Percentiles rank a stretch among this genome's conserved stretches.
These are phyloP conservation scores for Drosophila heteroneura DNA, from an alignment of 2,888 invertebrate species.

Conservation along the genomic window DNA sequence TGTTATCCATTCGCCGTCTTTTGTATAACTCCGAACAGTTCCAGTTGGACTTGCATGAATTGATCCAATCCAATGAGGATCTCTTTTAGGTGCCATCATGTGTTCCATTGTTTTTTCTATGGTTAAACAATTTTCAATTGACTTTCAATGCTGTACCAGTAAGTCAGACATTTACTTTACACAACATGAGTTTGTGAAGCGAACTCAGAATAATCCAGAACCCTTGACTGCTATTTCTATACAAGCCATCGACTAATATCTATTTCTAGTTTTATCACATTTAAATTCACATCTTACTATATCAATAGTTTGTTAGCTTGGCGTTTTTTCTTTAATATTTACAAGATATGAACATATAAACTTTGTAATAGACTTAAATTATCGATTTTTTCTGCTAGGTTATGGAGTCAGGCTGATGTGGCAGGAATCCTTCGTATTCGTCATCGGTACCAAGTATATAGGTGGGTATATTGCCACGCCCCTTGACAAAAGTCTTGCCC, in stretches of 20 bases:
- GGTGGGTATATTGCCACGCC: slow-evolving; percentile 88
- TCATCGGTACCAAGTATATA: slow-evolving; percentile 90
- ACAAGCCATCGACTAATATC: neutral
- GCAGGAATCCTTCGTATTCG: slow-evolving; percentile 86
- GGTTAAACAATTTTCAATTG: neutral
- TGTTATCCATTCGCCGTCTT: slow-evolving; percentile 18
- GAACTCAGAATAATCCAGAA: neutral
- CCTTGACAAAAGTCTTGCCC: slow-evolving; percentile 91
- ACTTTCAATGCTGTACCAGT: slow-evolving; percentile 2
- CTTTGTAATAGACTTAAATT: slow-evolving; percentile 1
- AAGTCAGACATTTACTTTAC: neutral
- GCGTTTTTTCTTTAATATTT: slow-evolving; percentile 21
- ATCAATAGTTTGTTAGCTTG: neutral
- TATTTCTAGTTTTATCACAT: neutral
- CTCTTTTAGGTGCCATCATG: neutral
- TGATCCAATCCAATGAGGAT: neutral
- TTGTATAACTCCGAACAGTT: neutral
- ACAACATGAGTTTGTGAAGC: neutral
- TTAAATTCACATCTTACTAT: neutral
- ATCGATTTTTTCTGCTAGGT: slow-evolving; percentile 18
- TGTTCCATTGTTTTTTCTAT: neutral
- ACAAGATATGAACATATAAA: slow-evolving; percentile 24
- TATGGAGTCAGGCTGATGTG: slow-evolving; percentile 43
- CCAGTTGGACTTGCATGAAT: neutral
- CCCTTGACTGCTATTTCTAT: neutral